Conservation (phyloP, 2,797 vertebrate species). For the Trematomus bernacchii region DNA sequence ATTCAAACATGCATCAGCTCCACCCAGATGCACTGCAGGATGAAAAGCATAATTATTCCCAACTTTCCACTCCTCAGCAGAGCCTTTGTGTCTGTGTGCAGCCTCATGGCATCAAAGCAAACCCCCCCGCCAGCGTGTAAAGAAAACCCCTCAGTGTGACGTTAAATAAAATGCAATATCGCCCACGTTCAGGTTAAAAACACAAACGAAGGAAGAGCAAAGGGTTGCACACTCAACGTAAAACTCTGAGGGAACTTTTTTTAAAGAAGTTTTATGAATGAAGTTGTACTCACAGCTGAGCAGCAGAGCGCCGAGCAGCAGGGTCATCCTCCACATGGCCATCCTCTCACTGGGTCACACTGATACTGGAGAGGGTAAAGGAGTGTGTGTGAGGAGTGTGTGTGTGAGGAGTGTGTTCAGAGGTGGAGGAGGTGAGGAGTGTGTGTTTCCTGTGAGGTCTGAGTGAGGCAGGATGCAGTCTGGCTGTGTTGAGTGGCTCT, state of each 20-base stretch:
- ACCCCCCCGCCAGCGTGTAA: background rate
- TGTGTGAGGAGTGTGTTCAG: slow-evolving; percentile 43
- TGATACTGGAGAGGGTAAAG: background rate
- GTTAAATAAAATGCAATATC: background rate
- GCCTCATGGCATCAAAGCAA: slow-evolving; percentile 51
- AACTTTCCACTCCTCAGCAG: slow-evolving; percentile 75
- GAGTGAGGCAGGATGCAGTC: slow-evolving; percentile 82
- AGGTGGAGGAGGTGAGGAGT: slow-evolving; percentile 49
- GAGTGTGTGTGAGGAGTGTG: slow-evolving; percentile 47
- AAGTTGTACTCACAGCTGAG: slow-evolving; percentile 81
- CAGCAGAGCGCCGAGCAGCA: slow-evolving; percentile 75
- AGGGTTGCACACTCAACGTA: background rate
- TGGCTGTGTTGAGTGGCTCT: slow-evolving; percentile 79
- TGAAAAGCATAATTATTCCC: slow-evolving; percentile 73
- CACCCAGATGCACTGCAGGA: slow-evolving; percentile 65
- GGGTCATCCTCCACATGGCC: slow-evolving; percentile 82
- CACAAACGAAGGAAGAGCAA: background rate
- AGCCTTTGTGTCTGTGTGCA: slow-evolving; percentile 74
- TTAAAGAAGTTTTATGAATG: background rate
- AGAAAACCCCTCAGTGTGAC: slow-evolving; percentile 10
- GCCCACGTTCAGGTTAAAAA: background rate
- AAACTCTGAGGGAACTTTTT: too few relatives aligned
- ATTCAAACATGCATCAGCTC: slow-evolving; percentile 53
- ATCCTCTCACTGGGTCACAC: slow-evolving; percentile 73
- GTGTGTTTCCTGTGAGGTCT: slow-evolving; percentile 82